These are phyloP conservation scores for Neogale vison DNA, from an alignment of 2,113 vertebrate genomes.

Conservation along the genomic window DNA sequence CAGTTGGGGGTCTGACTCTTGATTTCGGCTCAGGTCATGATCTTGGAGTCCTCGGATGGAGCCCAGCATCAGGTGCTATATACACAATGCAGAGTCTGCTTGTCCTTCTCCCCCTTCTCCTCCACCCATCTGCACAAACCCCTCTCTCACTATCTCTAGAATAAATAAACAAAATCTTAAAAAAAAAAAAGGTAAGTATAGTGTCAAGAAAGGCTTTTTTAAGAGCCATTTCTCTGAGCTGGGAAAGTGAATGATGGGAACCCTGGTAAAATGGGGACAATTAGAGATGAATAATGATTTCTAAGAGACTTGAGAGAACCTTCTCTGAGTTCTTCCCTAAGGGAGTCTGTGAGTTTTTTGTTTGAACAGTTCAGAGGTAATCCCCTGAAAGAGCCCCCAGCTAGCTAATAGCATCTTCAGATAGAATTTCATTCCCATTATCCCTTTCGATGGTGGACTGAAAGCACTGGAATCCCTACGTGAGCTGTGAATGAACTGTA, in stretches of 20 bases:
- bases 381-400: not conserved
- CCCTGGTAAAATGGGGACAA: not conserved
- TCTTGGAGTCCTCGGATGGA: not conserved
- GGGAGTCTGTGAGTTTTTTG: slow-evolving; percentile 12
- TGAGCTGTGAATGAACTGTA: slow-evolving; percentile 8
- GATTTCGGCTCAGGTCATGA: not conserved
- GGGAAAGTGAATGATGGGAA: not conserved
- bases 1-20: not conserved
- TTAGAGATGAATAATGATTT: slow-evolving; percentile 15
- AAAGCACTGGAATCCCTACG: not conserved
- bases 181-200: not conserved
- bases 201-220: not conserved
- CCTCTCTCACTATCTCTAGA: not conserved
- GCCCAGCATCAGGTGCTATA: too few species aligned
- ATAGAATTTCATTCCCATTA: slow-evolving; percentile 27
- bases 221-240: slow-evolving; percentile 12
- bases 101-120: not conserved
- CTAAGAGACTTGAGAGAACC: not conserved
- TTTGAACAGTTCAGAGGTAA: slow-evolving; percentile 30
- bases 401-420: not conserved
- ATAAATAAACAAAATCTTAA: not conserved
- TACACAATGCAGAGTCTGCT: not conserved
- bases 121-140: not conserved
- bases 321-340: not conserved
- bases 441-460: not conserved